These are phyloP conservation scores for Sinocyclocheilus rhinocerous DNA, from an alignment of 2,113 vertebrate species.

Conservation along the genomic window DNA sequence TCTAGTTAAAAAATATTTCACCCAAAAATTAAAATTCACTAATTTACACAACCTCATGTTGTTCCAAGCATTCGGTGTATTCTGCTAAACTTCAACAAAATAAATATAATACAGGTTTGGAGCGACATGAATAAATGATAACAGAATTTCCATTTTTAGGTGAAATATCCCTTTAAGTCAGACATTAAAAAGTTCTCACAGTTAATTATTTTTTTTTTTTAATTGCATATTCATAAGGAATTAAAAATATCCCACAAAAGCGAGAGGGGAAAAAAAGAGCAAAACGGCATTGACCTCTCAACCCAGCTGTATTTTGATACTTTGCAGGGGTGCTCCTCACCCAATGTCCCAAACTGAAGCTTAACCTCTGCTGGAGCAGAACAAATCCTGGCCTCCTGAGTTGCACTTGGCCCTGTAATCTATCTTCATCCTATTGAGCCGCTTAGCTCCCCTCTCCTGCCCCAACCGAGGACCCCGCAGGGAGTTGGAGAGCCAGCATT, in stretches of 20 bases:
- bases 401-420: constrained; percentile 53
- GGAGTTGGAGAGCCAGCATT: constrained; percentile 22
- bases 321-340: constrained; percentile 29
- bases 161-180: background rate
- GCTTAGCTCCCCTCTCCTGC: constrained; percentile 44
- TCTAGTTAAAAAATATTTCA: too few species aligned
- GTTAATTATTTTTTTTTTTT: too few species aligned
- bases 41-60: too few species aligned
- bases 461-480: constrained; percentile 48
- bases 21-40: too few species aligned
- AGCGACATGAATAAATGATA: too few species aligned
- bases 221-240: background rate
- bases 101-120: too few species aligned
- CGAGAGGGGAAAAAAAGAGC: background rate
- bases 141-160: background rate
- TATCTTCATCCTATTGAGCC: constrained; percentile 55
- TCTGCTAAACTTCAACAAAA: too few species aligned
- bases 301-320: constrained; percentile 50
- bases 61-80: too few species aligned
- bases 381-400: constrained; percentile 58
- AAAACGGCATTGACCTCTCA: constrained; percentile 47
- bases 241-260: constrained; percentile 3
- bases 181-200: background rate
- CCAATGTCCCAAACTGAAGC: constrained; percentile 33
- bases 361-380: constrained; percentile 57